phyloP scores from a whole-genome alignment of 2,113 vertebrate genomes.

The Tragelaphus strepsiceros region DNA sequence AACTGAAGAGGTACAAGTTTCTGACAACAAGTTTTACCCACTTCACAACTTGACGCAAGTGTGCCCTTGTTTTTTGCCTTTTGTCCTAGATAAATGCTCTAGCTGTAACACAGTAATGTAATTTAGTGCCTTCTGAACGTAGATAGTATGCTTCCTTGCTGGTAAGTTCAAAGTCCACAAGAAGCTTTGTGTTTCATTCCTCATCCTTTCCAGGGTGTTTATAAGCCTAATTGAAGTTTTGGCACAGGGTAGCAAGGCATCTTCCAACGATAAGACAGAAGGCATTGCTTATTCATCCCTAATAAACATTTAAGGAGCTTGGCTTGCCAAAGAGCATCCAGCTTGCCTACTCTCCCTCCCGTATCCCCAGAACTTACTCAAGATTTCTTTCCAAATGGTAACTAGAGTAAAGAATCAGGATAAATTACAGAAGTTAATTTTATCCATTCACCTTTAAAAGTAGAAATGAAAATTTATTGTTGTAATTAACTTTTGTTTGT shows the following conservation, averaged over 20 bases:
- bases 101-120: not conserved
- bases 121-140: not conserved
- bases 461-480: not conserved
- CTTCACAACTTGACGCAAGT: not conserved
- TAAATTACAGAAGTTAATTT: not conserved
- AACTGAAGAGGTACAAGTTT: not conserved
- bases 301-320: not conserved
- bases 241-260: slow-evolving; percentile 6
- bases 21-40: not conserved
- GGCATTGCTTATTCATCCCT: slow-evolving; percentile 3
- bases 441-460: not conserved
- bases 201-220: slow-evolving; percentile 32
- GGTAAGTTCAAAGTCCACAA: not conserved
- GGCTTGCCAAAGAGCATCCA: slow-evolving; percentile 11
- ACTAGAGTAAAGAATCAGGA: not conserved
- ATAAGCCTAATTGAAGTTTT: slow-evolving; percentile 50
- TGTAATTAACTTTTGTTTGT: not conserved
- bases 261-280: not conserved
- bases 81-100: not conserved
- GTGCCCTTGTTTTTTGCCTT: not conserved
- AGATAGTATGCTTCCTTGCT: not conserved
- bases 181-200: not conserved
- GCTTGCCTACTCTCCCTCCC: not conserved
- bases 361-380: not conserved
- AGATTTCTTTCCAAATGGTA: not conserved